Evolutionary conservation across 2,888 invertebrate genomes (phyloP), one percentile per base, ranked within the genome.

Genomic region (Meiosimyza decipiens): DNA sequence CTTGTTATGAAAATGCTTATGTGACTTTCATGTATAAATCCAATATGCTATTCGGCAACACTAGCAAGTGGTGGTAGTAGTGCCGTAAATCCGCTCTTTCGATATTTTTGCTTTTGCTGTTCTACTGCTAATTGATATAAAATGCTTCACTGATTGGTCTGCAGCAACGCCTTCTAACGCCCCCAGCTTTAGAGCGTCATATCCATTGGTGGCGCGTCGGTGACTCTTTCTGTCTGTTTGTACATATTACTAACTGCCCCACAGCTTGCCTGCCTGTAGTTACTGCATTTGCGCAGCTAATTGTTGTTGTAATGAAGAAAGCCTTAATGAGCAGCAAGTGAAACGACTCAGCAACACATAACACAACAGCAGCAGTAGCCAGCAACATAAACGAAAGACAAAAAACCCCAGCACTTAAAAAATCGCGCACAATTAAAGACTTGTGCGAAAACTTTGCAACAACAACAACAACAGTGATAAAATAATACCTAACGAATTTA

Each of bases 171-270:
- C 64, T 51, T 15, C 33, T 40, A 11, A 22, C 15, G 51, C n/a
- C 64, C 51, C 33, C 28, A 54, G 13, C 22, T 15, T 15, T 2
- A 9, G 40, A 40, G 40, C 40, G 9, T 40, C 40, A 1, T 40
- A 40, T 6, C 40, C 9, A 40, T 40, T 40, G 40, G 40, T 40
- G 40, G 40, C 40, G 40, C 22, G 22, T 40, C 9, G 40, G 1
- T 40, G 40, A 70, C 69, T 16, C 33, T 54, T 16, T 50, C 49
- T 40, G 16, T 9, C 49, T 65, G 63, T 71, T 13, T 49, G 54
- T 67, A 71, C 64, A 52, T 50, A 57, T 63, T 73, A 71, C 73
- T 65, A 55, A 13, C 18, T 22, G 18, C 11, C 55, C 40, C 40
- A 40, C 40, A 9, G 40, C 6, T 1, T 52, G 2, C 22, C 22